These are phyloP conservation scores for Patiria miniata DNA, from an alignment of 35 echinoderm and acorn worm species.

Conservation along the genomic window DNA sequence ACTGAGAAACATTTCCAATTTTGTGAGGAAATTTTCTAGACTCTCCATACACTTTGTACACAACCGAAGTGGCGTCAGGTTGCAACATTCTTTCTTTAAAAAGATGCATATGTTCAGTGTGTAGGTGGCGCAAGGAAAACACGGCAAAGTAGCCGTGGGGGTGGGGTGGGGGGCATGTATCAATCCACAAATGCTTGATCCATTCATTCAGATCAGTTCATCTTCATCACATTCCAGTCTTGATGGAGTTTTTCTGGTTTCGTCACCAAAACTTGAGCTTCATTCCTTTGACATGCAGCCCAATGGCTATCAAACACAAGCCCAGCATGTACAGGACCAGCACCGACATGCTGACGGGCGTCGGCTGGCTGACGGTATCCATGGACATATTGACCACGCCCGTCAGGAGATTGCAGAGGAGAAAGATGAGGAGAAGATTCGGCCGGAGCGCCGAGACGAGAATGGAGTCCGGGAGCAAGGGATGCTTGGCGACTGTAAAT, in stretches of 20 bases:
- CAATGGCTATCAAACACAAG: constrained; percentile 13
- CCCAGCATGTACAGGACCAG: constrained; percentile 34
- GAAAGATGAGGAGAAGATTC: constrained; percentile 66
- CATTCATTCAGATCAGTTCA: too few relatives aligned
- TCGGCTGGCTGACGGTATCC: constrained; percentile 40
- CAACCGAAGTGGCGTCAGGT: too few relatives aligned
- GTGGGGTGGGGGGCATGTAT: too few relatives aligned
- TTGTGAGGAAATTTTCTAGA: too few relatives aligned
- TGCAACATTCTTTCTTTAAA: too few relatives aligned
- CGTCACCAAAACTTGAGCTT: constrained; percentile 60
- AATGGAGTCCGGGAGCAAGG: constrained; percentile 11
- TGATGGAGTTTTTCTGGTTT: neutral
- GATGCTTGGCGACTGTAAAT: neutral
- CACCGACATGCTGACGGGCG: neutral
- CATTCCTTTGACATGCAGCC: constrained; percentile 43
- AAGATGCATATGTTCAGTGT: too few relatives aligned
- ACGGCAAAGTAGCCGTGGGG: too few relatives aligned
- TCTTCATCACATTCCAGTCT: neutral
- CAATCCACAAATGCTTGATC: too few relatives aligned
- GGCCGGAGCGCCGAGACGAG: constrained; percentile 39
- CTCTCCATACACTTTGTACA: too few relatives aligned
- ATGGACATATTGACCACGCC: constrained; percentile 64
- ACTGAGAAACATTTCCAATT: too few relatives aligned
- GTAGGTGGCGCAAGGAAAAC: too few relatives aligned
- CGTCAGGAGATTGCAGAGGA: constrained; percentile 63